A percentile compares a stretch with the other conserved stretches of the same genome.
phyloP scores from a whole-genome alignment of 2,888 invertebrate genomes.

The Trachelus troglodyta region DNA sequence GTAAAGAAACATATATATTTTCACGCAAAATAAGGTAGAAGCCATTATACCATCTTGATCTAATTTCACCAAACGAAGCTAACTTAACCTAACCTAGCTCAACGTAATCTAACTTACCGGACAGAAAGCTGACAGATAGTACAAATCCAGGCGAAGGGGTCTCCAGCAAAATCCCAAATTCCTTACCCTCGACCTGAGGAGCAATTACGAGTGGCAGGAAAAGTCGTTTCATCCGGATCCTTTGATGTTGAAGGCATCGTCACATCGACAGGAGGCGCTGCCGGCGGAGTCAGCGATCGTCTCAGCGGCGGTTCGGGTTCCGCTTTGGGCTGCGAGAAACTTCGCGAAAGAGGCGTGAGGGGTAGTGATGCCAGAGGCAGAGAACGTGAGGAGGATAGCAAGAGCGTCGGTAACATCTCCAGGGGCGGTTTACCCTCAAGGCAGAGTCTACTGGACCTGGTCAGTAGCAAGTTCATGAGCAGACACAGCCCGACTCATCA shows the following conservation, averaged over 20 bases:
- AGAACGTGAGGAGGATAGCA: slow-evolving; percentile 55
- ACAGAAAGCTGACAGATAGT: not conserved
- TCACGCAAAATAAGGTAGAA: not conserved
- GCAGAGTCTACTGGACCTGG: slow-evolving; percentile 62
- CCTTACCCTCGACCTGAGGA: not conserved
- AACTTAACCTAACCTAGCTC: not conserved
- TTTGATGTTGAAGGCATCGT: slow-evolving; percentile 39
- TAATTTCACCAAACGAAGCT: not conserved
- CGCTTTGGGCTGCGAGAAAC: slow-evolving; percentile 47
- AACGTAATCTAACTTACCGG: not conserved
- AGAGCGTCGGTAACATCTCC: slow-evolving; percentile 60
- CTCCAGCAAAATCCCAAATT: not conserved
- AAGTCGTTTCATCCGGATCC: slow-evolving; percentile 1
- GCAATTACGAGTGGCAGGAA: slow-evolving; percentile 2
- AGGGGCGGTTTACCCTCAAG: slow-evolving; percentile 55
- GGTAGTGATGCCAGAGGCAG: slow-evolving; percentile 43
- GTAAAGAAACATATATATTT: not conserved
- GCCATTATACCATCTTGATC: not conserved
- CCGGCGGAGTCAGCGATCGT: slow-evolving; percentile 42
- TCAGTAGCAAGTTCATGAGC: slow-evolving; percentile 61
- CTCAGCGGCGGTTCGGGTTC: slow-evolving; percentile 54
- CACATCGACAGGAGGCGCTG: slow-evolving; percentile 41
- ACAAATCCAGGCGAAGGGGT: not conserved
- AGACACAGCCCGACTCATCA: slow-evolving; percentile 61
- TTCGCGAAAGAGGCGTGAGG: slow-evolving; percentile 40